phyloP scores from a whole-genome alignment of 2,888 invertebrate genomes.

The Cephus pulcher region DNA sequence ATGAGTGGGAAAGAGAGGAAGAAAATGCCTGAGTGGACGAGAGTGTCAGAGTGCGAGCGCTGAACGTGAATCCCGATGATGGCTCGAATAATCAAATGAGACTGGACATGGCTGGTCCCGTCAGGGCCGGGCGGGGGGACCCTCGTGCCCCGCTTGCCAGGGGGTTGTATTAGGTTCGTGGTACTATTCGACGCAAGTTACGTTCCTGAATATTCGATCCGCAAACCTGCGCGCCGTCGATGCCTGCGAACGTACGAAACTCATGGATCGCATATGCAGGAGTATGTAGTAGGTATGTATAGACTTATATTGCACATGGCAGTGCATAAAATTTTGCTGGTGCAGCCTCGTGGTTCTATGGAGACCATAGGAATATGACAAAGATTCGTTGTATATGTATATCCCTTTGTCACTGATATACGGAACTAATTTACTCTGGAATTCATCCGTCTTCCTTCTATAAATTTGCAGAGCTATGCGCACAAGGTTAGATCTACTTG shows the following conservation, averaged over 20 bases:
- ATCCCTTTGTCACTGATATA: no score
- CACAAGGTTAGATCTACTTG: no score
- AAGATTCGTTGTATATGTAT: background rate
- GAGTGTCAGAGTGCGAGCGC: conserved; percentile 8
- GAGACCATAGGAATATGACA: background rate
- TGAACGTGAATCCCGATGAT: conserved; percentile 33
- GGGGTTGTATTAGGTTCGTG: conserved; percentile 24
- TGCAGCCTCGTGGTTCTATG: background rate
- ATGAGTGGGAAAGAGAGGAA: background rate
- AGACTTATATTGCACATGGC: background rate
- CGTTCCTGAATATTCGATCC: conserved; percentile 23
- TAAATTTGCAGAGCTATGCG: no score
- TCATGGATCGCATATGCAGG: background rate
- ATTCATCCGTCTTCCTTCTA: no score
- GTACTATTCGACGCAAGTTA: conserved; percentile 12
- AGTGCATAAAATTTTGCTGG: background rate
- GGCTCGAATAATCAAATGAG: conserved; percentile 46
- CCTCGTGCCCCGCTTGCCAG: background rate
- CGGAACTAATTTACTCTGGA: no score
- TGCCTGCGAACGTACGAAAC: background rate
- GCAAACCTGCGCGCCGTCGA: conserved; percentile 10
- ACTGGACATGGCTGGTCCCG: conserved; percentile 11
- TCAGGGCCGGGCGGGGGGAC: conserved; percentile 7
- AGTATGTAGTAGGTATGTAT: background rate
- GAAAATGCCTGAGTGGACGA: background rate